Evolutionary conservation across 2,113 vertebrate species (phyloP), one percentile per base, ranked within the genome.

Genomic region (Entomyzon cyanotis): DNA sequence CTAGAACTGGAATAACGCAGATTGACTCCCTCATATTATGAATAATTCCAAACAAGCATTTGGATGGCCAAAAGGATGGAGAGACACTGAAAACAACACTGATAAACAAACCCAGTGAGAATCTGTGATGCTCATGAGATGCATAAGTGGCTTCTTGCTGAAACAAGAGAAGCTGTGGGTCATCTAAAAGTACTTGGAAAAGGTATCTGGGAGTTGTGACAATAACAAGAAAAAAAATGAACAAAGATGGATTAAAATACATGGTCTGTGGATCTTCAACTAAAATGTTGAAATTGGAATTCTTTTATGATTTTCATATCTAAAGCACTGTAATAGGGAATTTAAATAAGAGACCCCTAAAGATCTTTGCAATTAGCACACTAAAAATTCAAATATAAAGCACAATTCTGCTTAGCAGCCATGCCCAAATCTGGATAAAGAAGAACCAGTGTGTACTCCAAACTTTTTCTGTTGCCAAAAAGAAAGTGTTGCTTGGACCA

Each of bases 31-130:
- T 89, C 93, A 95, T 92, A 95, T 70, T 94, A 94, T 94, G 68
- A 91, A 87, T 94, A 93, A 94, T 87, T 96, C 91, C 87, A 92
- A 90, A 89, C 90, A 94, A 97, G 96, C 91, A 96, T 86, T 70
- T 39, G 42, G 79, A 94, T 62, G 94, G 74, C 69, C 59, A 93
- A 90, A 33, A 65, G 69, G 86, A 94, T 58, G 23, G 35, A 92
- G 69, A 91, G 86, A 81, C 78, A 76, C 55, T 52, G 37, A 62
- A 41, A 39, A 89, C 76, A 83, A 76, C 19, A 41, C 9, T 68
- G 58, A 95, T 71, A 86, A 83, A 92, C 87, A 95, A 87, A 95
- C 39, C 77, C 88, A 88, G 59, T 53, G 46, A 52, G 73, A 79
- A 74, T 74, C 55, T 58, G 59, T 58, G 76, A 90, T 82, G 31